Conservation (phyloP, 2,797 vertebrate species). For the Microctenopoma lineatum region DNA sequence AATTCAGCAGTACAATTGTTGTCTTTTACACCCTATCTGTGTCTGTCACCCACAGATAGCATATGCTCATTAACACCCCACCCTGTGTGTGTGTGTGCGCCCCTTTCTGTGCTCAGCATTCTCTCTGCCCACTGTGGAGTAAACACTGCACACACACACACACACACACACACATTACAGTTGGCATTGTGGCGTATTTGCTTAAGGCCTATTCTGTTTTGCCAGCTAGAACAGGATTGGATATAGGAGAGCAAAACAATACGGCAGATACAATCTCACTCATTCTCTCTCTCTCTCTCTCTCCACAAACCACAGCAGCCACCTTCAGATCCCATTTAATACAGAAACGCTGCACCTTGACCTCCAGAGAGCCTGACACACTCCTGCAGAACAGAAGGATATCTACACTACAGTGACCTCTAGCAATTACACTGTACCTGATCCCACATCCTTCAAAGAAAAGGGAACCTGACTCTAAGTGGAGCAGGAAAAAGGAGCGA, state of each 20-base stretch:
- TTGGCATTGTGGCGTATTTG: constrained; percentile 59
- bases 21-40: constrained; percentile 22
- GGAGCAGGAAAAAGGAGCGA: constrained; percentile 39
- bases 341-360: constrained; percentile 19
- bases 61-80: constrained; percentile 38
- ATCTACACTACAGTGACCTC: constrained; percentile 31
- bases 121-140: constrained; percentile 42
- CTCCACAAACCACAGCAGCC: constrained; percentile 48
- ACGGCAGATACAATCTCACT: constrained; percentile 60
- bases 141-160: constrained; percentile 36
- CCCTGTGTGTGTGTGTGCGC: constrained; percentile 18
- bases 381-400: constrained; percentile 24
- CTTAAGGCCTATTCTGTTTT: constrained; percentile 55
- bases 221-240: constrained; percentile 53
- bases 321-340: constrained; percentile 45
- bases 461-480: constrained; percentile 58
- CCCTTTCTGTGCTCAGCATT: constrained; percentile 45
- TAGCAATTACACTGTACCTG: constrained; percentile 43
- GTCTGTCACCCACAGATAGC: constrained; percentile 62
- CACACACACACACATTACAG: constrained; percentile 35
- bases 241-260: constrained; percentile 58
- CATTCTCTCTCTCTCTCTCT: constrained; percentile 48
- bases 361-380: constrained; percentile 27
- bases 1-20: background rate
- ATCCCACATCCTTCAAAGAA: constrained; percentile 55